Evolutionary conservation across 2,888 invertebrate genomes (phyloP).

Genomic region (Alloplasta piceator): DNA sequence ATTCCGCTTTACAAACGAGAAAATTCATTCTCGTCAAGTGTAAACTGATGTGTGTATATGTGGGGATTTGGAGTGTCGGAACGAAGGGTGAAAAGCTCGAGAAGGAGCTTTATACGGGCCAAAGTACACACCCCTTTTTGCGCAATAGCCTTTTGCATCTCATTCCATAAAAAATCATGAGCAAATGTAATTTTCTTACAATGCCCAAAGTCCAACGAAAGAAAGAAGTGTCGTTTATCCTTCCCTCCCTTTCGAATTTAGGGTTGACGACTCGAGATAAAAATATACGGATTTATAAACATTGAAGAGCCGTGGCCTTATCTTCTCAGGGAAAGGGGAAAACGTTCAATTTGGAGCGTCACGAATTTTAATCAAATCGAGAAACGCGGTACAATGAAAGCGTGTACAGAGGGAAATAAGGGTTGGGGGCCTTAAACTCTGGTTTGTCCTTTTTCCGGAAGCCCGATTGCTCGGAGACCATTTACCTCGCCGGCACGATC

Average conservation of each 20-base stretch:
- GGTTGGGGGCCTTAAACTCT: background rate
- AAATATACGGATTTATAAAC: background rate
- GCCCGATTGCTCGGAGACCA: conserved; percentile 58
- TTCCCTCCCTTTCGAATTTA: conserved; percentile 11
- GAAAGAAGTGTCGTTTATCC: background rate
- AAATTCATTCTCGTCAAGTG: conserved; percentile 32
- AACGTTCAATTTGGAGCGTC: conserved; percentile 56
- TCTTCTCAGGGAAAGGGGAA: conserved; percentile 18
- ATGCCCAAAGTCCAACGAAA: conserved; percentile 14
- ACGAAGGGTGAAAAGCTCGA: background rate
- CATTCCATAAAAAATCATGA: conserved; percentile 34
- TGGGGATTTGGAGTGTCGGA: background rate
- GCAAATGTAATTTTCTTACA: conserved; percentile 48
- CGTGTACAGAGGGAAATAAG: too few relatives aligned
- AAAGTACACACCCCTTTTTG: background rate
- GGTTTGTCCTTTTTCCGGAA: background rate
- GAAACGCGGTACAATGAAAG: background rate
- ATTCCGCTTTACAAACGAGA: conserved; percentile 41
- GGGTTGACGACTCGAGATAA: conserved; percentile 19
- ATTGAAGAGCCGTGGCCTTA: background rate
- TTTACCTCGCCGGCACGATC: conserved; percentile 56
- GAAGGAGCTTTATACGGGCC: background rate
- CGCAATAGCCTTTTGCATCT: background rate
- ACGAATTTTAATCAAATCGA: conserved; percentile 57
- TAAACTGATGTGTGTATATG: conserved; percentile 1